These are phyloP conservation scores for Micrastur ruficollis DNA, from an alignment of 2,797 vertebrate species.

Conservation along the genomic window DNA sequence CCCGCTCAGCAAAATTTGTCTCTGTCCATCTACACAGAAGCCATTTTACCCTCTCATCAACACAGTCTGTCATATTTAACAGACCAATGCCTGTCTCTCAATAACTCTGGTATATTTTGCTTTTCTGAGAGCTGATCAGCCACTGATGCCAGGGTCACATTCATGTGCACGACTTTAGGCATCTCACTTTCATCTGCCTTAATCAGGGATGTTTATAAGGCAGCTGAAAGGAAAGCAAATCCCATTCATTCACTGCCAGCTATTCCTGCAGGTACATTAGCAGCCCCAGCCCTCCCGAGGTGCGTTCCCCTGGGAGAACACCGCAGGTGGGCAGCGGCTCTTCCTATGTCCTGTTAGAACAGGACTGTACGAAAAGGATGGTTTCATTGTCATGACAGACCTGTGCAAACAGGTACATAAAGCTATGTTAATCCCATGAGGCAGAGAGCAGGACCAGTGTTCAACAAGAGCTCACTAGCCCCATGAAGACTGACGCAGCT, in stretches of 20 bases:
- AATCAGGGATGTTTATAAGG: conserved; percentile 23
- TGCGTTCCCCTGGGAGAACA: background rate
- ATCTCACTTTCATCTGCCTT: conserved; percentile 9
- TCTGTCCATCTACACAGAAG: background rate
- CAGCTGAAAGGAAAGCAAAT: conserved; percentile 4
- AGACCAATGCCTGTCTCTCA: background rate
- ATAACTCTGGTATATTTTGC: background rate
- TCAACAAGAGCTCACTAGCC: background rate
- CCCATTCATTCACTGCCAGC: conserved; percentile 19
- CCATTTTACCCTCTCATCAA: background rate
- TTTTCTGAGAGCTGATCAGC: background rate
- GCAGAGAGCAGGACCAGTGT: background rate
- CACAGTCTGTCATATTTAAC: background rate
- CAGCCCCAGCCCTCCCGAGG: conserved; percentile 24
- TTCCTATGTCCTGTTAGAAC: conserved; percentile 21
- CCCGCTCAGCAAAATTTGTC: background rate
- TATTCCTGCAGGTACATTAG: conserved; percentile 34
- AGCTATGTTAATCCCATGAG: background rate
- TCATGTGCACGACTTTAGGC: background rate
- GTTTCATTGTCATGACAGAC: background rate
- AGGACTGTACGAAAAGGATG: background rate
- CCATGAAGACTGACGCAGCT: background rate
- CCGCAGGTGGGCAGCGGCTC: background rate
- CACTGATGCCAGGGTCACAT: background rate
- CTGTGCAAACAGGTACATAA: background rate